Conservation (phyloP, 2,888 invertebrate genomes). For the Gandaritis pyraliata region DNA sequence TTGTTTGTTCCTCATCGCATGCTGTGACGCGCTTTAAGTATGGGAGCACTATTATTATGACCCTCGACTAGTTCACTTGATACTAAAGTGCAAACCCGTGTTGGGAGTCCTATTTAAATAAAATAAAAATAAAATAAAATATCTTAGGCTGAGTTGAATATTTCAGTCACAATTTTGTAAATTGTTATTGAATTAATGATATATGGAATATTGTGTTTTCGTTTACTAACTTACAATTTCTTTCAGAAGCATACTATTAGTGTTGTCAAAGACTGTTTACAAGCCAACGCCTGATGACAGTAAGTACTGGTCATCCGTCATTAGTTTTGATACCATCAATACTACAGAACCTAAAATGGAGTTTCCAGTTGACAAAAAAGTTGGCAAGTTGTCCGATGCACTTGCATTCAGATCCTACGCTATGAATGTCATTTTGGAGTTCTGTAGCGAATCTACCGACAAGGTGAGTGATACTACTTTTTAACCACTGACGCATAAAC, state of each 20-base stretch:
- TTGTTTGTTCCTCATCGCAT: too few species aligned
- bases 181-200: too few species aligned
- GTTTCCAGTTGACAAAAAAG: background rate
- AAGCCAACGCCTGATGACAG: background rate
- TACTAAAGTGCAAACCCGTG: too few species aligned
- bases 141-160: too few species aligned
- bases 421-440: conserved; percentile 11
- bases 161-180: too few species aligned
- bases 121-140: too few species aligned
- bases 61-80: too few species aligned
- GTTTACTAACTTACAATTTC: background rate
- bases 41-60: too few species aligned
- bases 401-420: conserved; percentile 12
- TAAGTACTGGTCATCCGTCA: conserved; percentile 2
- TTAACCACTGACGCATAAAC: too few species aligned
- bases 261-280: conserved; percentile 5
- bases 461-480: conserved; percentile 18
- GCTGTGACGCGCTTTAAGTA: too few species aligned
- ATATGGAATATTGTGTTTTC: too few species aligned
- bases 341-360: background rate
- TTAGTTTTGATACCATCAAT: background rate
- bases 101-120: too few species aligned
- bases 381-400: background rate
- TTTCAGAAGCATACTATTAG: conserved; percentile 20
- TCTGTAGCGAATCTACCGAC: conserved; percentile 4